phyloP scores from a whole-genome alignment of 2,888 invertebrate genomes.

The Oligia fasciuncula region DNA sequence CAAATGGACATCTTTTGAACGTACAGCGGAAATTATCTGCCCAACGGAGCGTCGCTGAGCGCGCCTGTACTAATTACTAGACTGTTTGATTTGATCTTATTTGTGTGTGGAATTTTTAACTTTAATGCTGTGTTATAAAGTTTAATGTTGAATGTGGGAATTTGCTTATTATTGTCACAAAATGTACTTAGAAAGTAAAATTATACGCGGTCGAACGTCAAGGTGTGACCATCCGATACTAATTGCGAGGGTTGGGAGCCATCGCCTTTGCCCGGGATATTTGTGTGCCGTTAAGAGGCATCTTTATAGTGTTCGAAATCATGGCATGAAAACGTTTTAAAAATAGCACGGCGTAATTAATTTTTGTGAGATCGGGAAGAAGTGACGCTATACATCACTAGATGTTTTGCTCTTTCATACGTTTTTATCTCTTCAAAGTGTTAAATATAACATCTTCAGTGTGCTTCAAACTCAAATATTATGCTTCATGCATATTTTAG shows the following conservation, averaged over 20 bases:
- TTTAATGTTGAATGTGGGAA: constrained; percentile 67
- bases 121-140: constrained; percentile 70
- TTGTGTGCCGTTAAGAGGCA: constrained; percentile 83
- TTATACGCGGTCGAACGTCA: constrained; percentile 87
- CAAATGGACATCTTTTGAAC: constrained; percentile 89
- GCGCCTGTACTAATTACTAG: constrained; percentile 89
- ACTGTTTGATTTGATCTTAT: constrained; percentile 87
- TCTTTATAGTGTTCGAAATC: constrained; percentile 80
- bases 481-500: background rate
- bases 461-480: background rate
- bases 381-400: constrained; percentile 49
- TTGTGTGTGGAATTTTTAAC: constrained; percentile 70
- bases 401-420: constrained; percentile 45
- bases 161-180: constrained; percentile 84
- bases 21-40: constrained; percentile 89
- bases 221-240: constrained; percentile 89
- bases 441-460: constrained; percentile 29
- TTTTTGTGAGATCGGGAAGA: constrained; percentile 61
- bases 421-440: constrained; percentile 40
- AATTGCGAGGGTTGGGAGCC: constrained; percentile 85
- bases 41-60: constrained; percentile 87
- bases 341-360: constrained; percentile 73
- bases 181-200: constrained; percentile 89
- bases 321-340: constrained; percentile 80
- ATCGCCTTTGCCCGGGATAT: constrained; percentile 78